A percentile compares a stretch with the other conserved stretches of the same genome.
Conservation (phyloP, 2,888 invertebrate species). For the Tinea semifulvella region DNA sequence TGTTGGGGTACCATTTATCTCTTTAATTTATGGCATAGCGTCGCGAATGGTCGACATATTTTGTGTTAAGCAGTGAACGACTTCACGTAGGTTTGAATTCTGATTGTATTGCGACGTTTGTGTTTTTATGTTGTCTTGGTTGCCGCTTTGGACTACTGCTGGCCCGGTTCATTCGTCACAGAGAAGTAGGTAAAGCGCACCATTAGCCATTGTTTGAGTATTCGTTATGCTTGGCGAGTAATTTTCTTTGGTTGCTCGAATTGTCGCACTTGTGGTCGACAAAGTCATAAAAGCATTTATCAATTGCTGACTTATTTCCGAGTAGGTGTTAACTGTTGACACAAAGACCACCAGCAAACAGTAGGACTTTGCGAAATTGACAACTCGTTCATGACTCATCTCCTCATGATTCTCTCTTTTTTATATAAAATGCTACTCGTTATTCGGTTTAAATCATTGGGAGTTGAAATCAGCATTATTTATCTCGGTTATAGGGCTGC, state of each 20-base stretch:
- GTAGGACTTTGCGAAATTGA: not conserved
- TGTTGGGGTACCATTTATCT: slow-evolving; percentile 62
- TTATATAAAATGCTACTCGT: too few relatives aligned
- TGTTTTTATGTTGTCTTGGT: slow-evolving; percentile 20
- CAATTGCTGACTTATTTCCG: slow-evolving; percentile 28
- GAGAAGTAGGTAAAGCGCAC: slow-evolving; percentile 32
- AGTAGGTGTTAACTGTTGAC: slow-evolving; percentile 43
- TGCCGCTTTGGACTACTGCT: slow-evolving; percentile 23
- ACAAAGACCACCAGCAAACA: slow-evolving; percentile 40
- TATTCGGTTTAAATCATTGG: too few relatives aligned
- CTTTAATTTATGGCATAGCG: slow-evolving; percentile 59
- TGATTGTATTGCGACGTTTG: slow-evolving; percentile 19
- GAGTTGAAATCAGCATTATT: too few relatives aligned
- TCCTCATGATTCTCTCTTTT: too few relatives aligned
- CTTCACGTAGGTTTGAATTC: slow-evolving; percentile 24
- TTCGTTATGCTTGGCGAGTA: slow-evolving; percentile 43
- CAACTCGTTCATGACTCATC: too few relatives aligned
- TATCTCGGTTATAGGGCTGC: too few relatives aligned
- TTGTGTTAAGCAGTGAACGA: slow-evolving; percentile 34
- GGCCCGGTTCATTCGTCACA: slow-evolving; percentile 44
- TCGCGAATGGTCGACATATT: slow-evolving; percentile 54
- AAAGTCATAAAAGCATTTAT: slow-evolving; percentile 44
- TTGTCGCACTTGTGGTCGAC: slow-evolving; percentile 40
- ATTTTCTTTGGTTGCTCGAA: slow-evolving; percentile 47
- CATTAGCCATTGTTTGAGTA: slow-evolving; percentile 46